Evolutionary conservation across 2,888 invertebrate species (phyloP), one percentile per base, ranked within the genome.

Genomic region (Eupsilia transversa): DNA sequence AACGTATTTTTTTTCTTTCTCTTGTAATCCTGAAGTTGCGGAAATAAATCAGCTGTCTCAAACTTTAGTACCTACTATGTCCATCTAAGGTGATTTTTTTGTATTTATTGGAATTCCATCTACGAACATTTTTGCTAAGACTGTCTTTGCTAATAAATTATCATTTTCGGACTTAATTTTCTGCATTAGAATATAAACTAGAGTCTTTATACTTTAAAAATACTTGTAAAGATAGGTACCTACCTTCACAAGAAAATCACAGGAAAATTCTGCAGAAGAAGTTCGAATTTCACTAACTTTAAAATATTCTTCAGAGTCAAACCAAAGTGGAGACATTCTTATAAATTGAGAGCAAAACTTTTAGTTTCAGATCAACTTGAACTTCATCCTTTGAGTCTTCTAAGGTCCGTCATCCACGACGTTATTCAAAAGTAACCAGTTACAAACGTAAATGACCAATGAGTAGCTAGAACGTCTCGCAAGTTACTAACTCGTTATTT

Each of bases 281-380:
- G 49, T 77, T 64, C 1, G 14, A 63, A 56, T 27, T 54, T 33
- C 20, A 43, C 33, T 41, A 30, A 41, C 56, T 76, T 41, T 2
- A 71, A 77, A 61, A 61, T 61, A 69, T 56, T 41, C 76, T 38
- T 23, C 10, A 23, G 14, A 69, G 33, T 56, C 17, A 20, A 61
- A 76, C 38, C 59, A 60, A 49, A 77, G 68, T 75, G 43, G 30
- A 46, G 12, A 70, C 49, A 71, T 59, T 71, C 33, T 70, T 77
- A 70, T 70, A 63, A 77, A 77, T 63, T 49, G 17, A 38, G 14
- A 71, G 63, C 17, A n/a, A 57, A 77, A 70, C 49, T 77, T 63
- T 63, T 17, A 63, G 63, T 71, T 61, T 46, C 17, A 43, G 43
- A 64, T 63, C 49, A 20, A 57, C 17, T 57, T 6, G 1, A 70